phyloP scores from a whole-genome alignment of 2,113 vertebrate genomes.

The Noturus placidus region DNA sequence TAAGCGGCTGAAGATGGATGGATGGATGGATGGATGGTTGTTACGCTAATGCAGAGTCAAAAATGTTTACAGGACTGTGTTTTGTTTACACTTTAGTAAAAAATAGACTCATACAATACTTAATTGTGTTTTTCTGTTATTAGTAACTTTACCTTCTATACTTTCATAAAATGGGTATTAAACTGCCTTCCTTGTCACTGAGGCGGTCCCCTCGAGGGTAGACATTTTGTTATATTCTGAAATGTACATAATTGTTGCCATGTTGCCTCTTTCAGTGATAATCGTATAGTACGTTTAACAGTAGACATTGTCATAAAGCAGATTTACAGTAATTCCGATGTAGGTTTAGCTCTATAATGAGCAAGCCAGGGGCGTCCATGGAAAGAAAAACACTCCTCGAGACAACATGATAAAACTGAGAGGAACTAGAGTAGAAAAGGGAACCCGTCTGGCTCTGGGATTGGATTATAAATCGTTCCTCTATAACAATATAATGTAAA shows the following conservation, averaged over 20 bases:
- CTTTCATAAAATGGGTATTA: neutral
- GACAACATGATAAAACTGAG: neutral
- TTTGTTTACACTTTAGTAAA: neutral
- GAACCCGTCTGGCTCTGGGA: neutral
- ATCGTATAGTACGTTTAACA: neutral
- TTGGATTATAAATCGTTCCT: neutral
- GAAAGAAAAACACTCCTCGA: neutral
- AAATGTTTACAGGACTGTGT: neutral
- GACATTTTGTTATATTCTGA: neutral
- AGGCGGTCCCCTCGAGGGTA: neutral
- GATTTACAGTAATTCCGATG: neutral
- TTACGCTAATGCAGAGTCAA: neutral
- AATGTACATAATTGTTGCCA: neutral
- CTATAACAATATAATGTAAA: neutral
- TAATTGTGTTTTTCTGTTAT: neutral
- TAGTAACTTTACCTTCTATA: neutral
- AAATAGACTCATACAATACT: neutral
- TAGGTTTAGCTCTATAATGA: neutral
- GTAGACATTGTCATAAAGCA: neutral
- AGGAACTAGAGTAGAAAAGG: neutral
- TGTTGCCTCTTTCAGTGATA: neutral
- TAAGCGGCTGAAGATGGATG: too few relatives aligned
- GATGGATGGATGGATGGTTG: too few relatives aligned
- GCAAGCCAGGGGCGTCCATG: neutral
- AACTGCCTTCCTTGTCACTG: neutral